Evolutionary conservation across 2,888 invertebrate genomes (phyloP), one percentile per base, ranked within the genome.

Genomic region (Microplitis deprimator): DNA sequence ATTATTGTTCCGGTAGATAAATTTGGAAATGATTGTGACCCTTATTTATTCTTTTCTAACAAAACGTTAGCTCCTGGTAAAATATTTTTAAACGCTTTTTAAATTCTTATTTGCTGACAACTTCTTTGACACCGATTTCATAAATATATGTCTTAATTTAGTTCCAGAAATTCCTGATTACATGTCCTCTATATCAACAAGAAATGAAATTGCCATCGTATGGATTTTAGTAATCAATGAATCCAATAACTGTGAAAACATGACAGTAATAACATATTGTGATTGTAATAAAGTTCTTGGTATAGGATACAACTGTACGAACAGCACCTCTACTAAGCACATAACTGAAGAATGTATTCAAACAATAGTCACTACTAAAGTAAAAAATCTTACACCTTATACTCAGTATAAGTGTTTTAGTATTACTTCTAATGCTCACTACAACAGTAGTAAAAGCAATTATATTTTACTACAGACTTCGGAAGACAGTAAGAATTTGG

Each of bases 381-480:
- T 89, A 1, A 13, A 68, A 1, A 29, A 79, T 61, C 77, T 89
- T 6, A 86, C 83, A 78, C 86, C 89, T 8, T 87, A 82, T 69
- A 87, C 87, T 16, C 76, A 39, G 20, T 89, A 89, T 41, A 68
- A 68, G 8, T 89, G 89, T 75, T 78, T 76, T 17, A 85, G 84
- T 17, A 75, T 78, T 6, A 79, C 80, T 10, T 16, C 72, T 20
- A 86, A 85, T 73, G 68, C 76, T 5, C 84, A 78, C 40, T 86
- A 86, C 6, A 62, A 73, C 7, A 88, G 87, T 76, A 50, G 74
- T 10, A 70, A 20, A 16, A 87, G 88, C 38, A 7, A 60, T 4
- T 10, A 20, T 5, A 62, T 83, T 6, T 75, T 60, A n/a, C 77
- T 79, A 7, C 77, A 67, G 41, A 88, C 88, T 50, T 39, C 78